A percentile compares a stretch with the other conserved stretches of the same genome.
Evolutionary conservation across 2,797 vertebrate species (phyloP).

Genomic region (Argya squamiceps): DNA sequence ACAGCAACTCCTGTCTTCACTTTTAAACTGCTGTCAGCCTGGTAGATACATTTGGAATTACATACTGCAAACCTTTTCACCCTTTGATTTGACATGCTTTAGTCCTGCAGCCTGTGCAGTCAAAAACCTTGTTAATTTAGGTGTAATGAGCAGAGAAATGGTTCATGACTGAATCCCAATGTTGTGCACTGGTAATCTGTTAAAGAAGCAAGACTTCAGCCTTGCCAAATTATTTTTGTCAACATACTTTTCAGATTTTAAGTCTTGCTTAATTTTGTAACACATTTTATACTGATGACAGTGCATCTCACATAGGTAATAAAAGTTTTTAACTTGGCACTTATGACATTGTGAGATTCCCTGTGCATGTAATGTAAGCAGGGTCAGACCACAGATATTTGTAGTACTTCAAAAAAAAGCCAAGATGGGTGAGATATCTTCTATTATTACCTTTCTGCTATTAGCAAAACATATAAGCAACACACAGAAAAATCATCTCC

Average conservation of each 20-base stretch:
- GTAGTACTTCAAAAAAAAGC: neutral
- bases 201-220: neutral
- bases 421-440: neutral
- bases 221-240: neutral
- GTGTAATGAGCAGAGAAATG: neutral
- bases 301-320: neutral
- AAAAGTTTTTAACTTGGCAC: neutral
- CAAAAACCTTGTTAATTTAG: neutral
- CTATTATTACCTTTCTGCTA: neutral
- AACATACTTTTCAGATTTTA: neutral
- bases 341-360: neutral
- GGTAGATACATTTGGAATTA: neutral
- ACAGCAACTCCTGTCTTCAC: neutral
- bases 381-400: neutral
- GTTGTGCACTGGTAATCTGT: neutral
- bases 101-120: neutral
- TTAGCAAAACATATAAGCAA: neutral
- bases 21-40: neutral
- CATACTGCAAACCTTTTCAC: neutral
- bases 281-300: neutral
- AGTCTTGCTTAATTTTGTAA: neutral
- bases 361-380: neutral
- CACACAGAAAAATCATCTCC: neutral
- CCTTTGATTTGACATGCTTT: neutral
- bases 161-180: neutral